A percentile compares a stretch with the other conserved stretches of the same genome.
phyloP scores from a whole-genome alignment of 2,113 vertebrate genomes.

The Cebidichthys violaceus region DNA sequence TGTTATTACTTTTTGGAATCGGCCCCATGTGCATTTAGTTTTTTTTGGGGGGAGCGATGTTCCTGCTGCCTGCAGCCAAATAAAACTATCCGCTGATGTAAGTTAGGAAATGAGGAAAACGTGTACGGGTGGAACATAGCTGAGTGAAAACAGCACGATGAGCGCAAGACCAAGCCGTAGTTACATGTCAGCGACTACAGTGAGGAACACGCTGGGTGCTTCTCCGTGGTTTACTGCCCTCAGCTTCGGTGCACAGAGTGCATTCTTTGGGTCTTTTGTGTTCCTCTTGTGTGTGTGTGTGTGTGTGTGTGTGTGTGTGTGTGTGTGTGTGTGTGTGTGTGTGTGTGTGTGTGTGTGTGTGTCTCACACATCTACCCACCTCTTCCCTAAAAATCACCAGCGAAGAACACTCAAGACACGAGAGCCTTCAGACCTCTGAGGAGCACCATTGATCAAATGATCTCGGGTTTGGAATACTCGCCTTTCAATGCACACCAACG shows the following conservation, averaged over 20 bases:
- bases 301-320: too few relatives aligned
- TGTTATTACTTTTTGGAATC: conserved; percentile 21
- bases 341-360: not conserved
- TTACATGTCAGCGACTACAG: not conserved
- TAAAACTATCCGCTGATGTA: not conserved
- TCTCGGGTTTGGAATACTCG: conserved; percentile 16
- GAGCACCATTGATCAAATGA: conserved; percentile 45
- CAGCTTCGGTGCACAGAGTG: not conserved
- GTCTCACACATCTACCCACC: not conserved
- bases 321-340: not conserved
- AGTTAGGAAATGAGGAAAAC: not conserved
- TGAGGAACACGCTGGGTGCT: not conserved
- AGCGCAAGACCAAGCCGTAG: not conserved
- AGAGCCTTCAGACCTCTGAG: conserved; percentile 33
- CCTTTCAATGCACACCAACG: conserved; percentile 23
- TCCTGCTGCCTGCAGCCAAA: conserved; percentile 4
- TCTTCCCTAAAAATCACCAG: conserved; percentile 25
- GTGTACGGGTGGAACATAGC: not conserved
- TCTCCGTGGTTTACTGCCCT: conserved; percentile 9
- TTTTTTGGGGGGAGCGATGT: not conserved
- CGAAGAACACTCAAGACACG: conserved; percentile 44
- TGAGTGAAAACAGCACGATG: not conserved
- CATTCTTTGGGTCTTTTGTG: conserved; percentile 42
- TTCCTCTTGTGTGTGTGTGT: not conserved
- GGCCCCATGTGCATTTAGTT: not conserved